phyloP scores from a whole-genome alignment of 2,888 invertebrate genomes.

The Thecophora atra region DNA sequence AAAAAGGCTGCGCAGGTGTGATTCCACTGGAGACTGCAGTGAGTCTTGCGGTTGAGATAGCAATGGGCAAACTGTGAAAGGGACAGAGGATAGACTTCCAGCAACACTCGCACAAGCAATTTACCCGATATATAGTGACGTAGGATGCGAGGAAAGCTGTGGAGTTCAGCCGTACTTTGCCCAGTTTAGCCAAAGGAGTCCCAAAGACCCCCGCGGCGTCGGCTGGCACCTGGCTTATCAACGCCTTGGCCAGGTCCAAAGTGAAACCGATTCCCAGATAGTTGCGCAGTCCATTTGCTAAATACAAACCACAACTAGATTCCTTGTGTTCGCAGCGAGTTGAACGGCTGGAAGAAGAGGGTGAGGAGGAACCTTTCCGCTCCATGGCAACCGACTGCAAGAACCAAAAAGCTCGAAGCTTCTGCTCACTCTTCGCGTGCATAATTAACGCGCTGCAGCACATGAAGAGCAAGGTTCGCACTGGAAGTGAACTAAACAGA shows the following conservation, averaged over 20 bases:
- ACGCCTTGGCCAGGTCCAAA: slow-evolving; percentile 51
- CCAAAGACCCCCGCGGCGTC: slow-evolving; percentile 23
- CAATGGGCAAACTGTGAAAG: slow-evolving; percentile 49
- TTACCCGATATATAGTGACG: slow-evolving; percentile 57
- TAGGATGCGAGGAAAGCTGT: slow-evolving; percentile 52
- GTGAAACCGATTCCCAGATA: slow-evolving; percentile 52
- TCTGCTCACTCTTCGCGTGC: slow-evolving; percentile 46
- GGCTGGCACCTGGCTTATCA: slow-evolving; percentile 33
- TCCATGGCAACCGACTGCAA: slow-evolving; percentile 43
- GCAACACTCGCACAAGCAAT: slow-evolving; percentile 3
- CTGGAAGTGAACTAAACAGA: slow-evolving; percentile 44
- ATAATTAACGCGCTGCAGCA: slow-evolving; percentile 53
- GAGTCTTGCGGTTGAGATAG: slow-evolving; percentile 44
- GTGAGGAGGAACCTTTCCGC: background rate
- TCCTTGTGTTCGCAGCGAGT: slow-evolving; percentile 9
- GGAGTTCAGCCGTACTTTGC: slow-evolving; percentile 46
- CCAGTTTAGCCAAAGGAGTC: slow-evolving; percentile 40
- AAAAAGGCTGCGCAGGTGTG: slow-evolving; percentile 54
- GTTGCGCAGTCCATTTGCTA: slow-evolving; percentile 50
- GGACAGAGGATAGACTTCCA: slow-evolving; percentile 4
- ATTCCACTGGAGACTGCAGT: slow-evolving; percentile 34
- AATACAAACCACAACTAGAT: slow-evolving; percentile 39
- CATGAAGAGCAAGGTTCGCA: slow-evolving; percentile 57
- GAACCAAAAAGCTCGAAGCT: slow-evolving; percentile 54
- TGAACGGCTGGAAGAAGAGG: background rate